A percentile compares a stretch with the other conserved stretches of the same genome.
Conservation (phyloP, 2,113 vertebrate genomes). For the Thunnus thynnus region DNA sequence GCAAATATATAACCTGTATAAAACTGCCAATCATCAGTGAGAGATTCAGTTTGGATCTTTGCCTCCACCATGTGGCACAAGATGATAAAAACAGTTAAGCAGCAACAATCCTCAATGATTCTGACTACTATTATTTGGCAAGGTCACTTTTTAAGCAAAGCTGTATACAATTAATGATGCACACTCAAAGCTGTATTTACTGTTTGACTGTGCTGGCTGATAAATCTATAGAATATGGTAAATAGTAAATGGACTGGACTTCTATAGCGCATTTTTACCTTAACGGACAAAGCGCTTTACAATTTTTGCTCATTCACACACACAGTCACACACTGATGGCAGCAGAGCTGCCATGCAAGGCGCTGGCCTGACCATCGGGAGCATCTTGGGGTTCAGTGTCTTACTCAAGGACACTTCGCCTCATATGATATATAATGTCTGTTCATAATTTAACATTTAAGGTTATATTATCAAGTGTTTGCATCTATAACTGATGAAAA, state of each 20-base stretch:
- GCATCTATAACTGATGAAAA: not conserved
- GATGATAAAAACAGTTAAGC: constrained; percentile 35
- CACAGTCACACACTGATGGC: too few species aligned
- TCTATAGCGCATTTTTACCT: too few species aligned
- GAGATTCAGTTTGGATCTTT: constrained; percentile 50
- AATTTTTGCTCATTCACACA: too few species aligned
- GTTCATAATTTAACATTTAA: not conserved
- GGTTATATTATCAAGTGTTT: not conserved
- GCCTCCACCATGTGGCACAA: constrained; percentile 65
- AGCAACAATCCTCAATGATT: not conserved
- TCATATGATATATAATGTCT: not conserved
- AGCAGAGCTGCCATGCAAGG: too few species aligned
- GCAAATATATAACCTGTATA: not conserved
- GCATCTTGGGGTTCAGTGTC: too few species aligned
- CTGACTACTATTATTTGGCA: not conserved
- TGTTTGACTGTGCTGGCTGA: not conserved
- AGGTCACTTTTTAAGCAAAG: not conserved
- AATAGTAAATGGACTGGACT: too few species aligned
- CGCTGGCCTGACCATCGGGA: too few species aligned
- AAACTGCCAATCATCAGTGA: not conserved
- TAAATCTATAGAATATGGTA: not conserved
- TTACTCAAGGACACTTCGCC: too few species aligned
- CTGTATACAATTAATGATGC: not conserved
- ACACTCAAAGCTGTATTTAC: not conserved
- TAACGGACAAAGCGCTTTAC: too few species aligned